Base-by-base conservation (phyloP, 2,888 invertebrate genomes). In the Synergus itoensis region DNA sequence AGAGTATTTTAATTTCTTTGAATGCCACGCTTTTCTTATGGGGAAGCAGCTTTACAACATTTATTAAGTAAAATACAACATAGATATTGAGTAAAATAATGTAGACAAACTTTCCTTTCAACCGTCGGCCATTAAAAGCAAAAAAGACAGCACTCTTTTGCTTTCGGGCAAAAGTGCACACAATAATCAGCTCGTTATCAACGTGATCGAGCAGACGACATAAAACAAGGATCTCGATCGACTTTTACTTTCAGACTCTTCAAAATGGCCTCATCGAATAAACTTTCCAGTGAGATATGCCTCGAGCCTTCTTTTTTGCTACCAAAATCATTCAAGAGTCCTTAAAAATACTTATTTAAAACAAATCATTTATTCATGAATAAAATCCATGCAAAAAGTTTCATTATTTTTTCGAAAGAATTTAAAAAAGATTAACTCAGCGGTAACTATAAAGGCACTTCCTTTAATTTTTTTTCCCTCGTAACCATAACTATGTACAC, bases 111-210 rank as follows among this genome's bases (percentile, higher is more conserved):
- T 12, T 18, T 62, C 62, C 28, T 62, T 62, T 62, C 62, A 62
- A 62, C 62, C 62, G 28, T 62, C 62, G 7, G 18, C 62, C 28
- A 62, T 60, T 60, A 21, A 18, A 21, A 18, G 21, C 60, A 60
- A 60, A 60, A 60, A 21, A 53, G 53, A 53, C 53, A 53, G 53
- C 12, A 18, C 21, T 43, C 45, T 67, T 69, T 69, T 48, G 48
- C 28, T 28, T 28, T 69, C 48, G 14, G 45, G 45, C 12, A 69
- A 69, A 69, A 69, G 28, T 21, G 36, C 28, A 62, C 40, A 40
- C 9, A 64, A 69, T 69, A 69, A 69, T 69, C 48, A 69, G 48
- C 36, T 69, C 69, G 69, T 69, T 69, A 69, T 69, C 48, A 48
- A 48, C 21, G 48, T 28, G 28, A 69, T 48, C 48, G 48, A 69